Evolutionary conservation across 2,888 invertebrate genomes (phyloP).

Genomic region (Leptothorax acervorum): DNA sequence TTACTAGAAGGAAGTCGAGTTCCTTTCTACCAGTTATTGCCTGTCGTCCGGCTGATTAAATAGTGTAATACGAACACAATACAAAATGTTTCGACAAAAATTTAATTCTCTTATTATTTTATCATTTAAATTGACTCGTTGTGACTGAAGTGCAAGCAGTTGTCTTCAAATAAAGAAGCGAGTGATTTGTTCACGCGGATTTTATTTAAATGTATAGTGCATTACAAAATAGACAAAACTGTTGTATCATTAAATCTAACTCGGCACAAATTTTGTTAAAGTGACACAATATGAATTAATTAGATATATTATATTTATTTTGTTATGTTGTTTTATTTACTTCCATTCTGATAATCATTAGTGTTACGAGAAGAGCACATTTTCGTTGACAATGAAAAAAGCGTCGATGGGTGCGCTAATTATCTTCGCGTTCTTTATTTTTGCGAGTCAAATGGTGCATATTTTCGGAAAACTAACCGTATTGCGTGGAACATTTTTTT

Average conservation of each 20-base stretch:
- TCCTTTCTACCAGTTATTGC: constrained; percentile 53
- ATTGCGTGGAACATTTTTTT: not conserved
- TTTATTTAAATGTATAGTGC: too few species aligned
- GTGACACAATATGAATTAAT: not conserved
- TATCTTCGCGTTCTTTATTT: constrained; percentile 17
- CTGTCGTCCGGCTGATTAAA: too few species aligned
- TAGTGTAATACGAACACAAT: not conserved
- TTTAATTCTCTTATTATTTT: too few species aligned
- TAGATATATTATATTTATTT: not conserved
- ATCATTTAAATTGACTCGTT: too few species aligned
- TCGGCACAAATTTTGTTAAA: not conserved
- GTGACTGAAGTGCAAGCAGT: too few species aligned
- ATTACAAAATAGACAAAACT: too few species aligned
- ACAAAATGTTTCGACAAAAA: too few species aligned
- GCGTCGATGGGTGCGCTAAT: constrained; percentile 14
- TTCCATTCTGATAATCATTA: not conserved
- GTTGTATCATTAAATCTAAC: not conserved
- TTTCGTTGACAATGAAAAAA: not conserved
- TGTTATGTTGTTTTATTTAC: not conserved
- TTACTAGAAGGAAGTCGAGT: constrained; percentile 67
- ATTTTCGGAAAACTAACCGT: constrained; percentile 41
- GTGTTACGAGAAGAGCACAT: not conserved
- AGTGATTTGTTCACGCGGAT: too few species aligned
- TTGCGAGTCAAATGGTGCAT: constrained; percentile 19
- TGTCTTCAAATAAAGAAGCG: too few species aligned